A percentile compares a stretch with the other conserved stretches of the same genome.
phyloP scores from a whole-genome alignment of 2,797 vertebrate species.

The Mus spretus region DNA sequence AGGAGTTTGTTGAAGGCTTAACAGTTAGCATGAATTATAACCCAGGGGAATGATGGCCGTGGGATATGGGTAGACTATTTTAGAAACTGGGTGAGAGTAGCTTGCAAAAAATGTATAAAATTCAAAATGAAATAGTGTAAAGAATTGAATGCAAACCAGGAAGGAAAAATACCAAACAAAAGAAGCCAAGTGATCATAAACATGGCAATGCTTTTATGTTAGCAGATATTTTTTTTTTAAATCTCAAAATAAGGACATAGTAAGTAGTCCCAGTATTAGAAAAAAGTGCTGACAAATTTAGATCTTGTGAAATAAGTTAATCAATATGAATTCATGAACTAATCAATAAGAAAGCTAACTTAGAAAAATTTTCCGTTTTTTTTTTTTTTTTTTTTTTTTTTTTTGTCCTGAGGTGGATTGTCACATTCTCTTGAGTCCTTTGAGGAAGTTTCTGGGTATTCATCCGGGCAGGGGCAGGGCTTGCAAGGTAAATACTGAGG shows the following conservation, averaged over 20 bases:
- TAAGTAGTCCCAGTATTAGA: not conserved
- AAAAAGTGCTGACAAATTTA: not conserved
- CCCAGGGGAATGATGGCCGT: not conserved
- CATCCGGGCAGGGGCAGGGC: fast-evolving
- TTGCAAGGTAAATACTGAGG: not conserved
- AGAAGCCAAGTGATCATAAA: not conserved
- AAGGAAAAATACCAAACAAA: not conserved
- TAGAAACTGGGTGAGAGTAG: too few relatives aligned
- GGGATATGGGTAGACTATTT: not conserved
- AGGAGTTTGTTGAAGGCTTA: not conserved
- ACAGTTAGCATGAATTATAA: not conserved
- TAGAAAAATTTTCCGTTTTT: not conserved
- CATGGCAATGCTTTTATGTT: not conserved
- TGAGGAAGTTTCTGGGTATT: not conserved
- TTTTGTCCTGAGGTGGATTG: not conserved
- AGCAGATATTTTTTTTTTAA: too few relatives aligned
- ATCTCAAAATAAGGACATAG: not conserved
- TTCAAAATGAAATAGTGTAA: not conserved
- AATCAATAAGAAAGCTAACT: not conserved
- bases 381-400: not conserved
- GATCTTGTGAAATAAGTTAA: not conserved
- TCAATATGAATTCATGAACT: not conserved
- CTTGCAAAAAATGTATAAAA: not conserved
- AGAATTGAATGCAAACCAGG: not conserved
- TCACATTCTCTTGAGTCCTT: not conserved